Evolutionary conservation across 2,797 vertebrate species (phyloP), one percentile per base, ranked within the genome.

Genomic region (Rhinophrynus dorsalis): DNA sequence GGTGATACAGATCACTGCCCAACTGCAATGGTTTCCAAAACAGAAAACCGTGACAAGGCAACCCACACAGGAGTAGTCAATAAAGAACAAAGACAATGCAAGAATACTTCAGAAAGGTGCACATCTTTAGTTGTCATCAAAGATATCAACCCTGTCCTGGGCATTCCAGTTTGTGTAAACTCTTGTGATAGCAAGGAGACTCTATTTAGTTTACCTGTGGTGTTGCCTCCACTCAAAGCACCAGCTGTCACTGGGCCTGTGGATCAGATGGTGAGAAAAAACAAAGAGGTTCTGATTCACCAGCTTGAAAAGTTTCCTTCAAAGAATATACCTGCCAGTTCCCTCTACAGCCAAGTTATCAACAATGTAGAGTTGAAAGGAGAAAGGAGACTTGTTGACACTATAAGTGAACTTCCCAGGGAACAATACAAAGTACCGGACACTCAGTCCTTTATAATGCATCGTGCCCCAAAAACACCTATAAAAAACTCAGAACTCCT

Each of bases 181-280:
- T 51, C 21, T 26, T 32, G 26, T 6, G 13, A 48, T 6, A 0
- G 5, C 13, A 64, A 68, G 1, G 57, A 77, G 51, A 37, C 75
- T 7, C 11, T 54, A 5, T 50, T 61, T 57, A 82, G 65, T 23
- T 45, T 72, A 2, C 75, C 76, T 1, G 10, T 79, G 32, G 57
- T 80, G 52, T 67, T 84, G 42, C 80, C 79, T 9, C 77, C 81
- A 1, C 69, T 84, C 58, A 83, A 80, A 65, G 51, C 56, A 2
- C 3, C 72, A 13, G 30, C 61, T 48, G 32, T 60, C 42, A 37
- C 52, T 27, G 67, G 29, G 1, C 47, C 42, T 44, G 45, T 74
- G 45, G 69, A 82, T 18, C 26, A 47, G 42, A 65, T 67, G 10
- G 45, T 37, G 32, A 76, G 78, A 63, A 82, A 76, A 60, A 80